Evolutionary conservation across 2,888 invertebrate species (phyloP).

Genomic region (Deilephila elpenor): DNA sequence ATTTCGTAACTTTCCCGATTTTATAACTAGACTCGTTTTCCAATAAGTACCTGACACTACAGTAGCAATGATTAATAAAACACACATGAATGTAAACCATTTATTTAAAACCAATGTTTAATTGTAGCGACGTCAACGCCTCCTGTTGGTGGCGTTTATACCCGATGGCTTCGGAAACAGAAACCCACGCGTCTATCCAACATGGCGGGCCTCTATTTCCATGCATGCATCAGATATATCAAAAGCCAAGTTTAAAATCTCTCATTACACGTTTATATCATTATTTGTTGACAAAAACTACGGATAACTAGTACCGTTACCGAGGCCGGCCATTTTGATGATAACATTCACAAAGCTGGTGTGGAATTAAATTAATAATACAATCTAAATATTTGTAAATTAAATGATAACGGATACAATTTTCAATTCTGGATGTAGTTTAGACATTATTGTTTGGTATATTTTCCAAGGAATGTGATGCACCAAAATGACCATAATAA

Average conservation of each 20-base stretch:
- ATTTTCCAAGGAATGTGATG: slow-evolving; percentile 38
- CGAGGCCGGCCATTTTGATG: slow-evolving; percentile 46
- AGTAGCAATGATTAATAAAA: slow-evolving; percentile 44
- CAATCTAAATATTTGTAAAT: too few relatives aligned
- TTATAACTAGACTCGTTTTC: too few relatives aligned
- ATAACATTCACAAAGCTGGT: slow-evolving; percentile 32
- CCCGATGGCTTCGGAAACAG: slow-evolving; percentile 38
- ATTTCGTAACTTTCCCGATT: too few relatives aligned
- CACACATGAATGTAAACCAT: slow-evolving; percentile 68
- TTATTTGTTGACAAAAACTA: slow-evolving; percentile 63
- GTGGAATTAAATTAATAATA: background rate
- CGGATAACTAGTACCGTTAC: slow-evolving; percentile 59
- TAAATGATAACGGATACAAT: too few relatives aligned
- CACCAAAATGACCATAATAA: slow-evolving; percentile 35
- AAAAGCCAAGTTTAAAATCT: slow-evolving; percentile 63
- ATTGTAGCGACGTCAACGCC: slow-evolving; percentile 47
- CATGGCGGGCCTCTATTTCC: slow-evolving; percentile 30
- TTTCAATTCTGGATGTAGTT: background rate
- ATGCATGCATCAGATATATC: slow-evolving; percentile 57
- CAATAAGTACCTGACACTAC: too few relatives aligned
- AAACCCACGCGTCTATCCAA: slow-evolving; percentile 22
- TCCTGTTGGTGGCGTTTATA: slow-evolving; percentile 38
- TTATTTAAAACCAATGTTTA: slow-evolving; percentile 60
- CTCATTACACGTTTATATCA: slow-evolving; percentile 56
- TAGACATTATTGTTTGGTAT: background rate